These are phyloP conservation scores for Colossoma macropomum DNA, from an alignment of 2,113 vertebrate species.

Conservation along the genomic window DNA sequence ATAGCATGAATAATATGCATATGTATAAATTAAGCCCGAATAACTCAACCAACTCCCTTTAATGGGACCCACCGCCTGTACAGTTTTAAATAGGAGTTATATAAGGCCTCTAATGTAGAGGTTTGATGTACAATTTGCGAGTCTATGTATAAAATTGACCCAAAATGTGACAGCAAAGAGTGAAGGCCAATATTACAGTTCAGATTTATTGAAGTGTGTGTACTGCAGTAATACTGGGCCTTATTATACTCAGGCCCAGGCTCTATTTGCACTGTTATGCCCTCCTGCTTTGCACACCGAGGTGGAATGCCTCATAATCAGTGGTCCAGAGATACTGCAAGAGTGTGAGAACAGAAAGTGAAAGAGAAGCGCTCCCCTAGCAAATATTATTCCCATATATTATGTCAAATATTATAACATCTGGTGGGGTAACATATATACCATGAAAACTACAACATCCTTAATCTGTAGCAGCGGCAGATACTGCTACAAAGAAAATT, in stretches of 20 bases:
- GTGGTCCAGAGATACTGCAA: not conserved
- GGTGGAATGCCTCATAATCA: constrained; percentile 9
- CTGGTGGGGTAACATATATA: too few relatives aligned
- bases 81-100: constrained; percentile 32
- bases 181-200: constrained; percentile 17
- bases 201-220: constrained; percentile 29
- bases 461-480: too few relatives aligned
- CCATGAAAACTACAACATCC: too few relatives aligned
- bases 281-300: constrained; percentile 17
- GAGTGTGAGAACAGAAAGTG: not conserved
- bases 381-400: too few relatives aligned
- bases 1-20: constrained; percentile 65
- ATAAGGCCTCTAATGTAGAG: constrained; percentile 33
- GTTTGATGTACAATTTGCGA: constrained; percentile 38
- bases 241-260: constrained; percentile 25
- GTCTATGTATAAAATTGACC: constrained; percentile 37
- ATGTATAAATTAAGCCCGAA: constrained; percentile 74
- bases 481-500: too few relatives aligned
- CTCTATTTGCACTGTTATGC: not conserved
- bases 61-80: constrained; percentile 39
- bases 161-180: constrained; percentile 33
- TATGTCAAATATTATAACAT: too few relatives aligned
- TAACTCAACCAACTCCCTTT: constrained; percentile 21
- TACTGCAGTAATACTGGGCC: constrained; percentile 12
- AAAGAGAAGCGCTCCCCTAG: not conserved